Percentiles rank a stretch among this genome's conserved stretches.
These are phyloP conservation scores for Noctua fimbriata DNA, from an alignment of 2,888 invertebrate species.

Conservation along the genomic window DNA sequence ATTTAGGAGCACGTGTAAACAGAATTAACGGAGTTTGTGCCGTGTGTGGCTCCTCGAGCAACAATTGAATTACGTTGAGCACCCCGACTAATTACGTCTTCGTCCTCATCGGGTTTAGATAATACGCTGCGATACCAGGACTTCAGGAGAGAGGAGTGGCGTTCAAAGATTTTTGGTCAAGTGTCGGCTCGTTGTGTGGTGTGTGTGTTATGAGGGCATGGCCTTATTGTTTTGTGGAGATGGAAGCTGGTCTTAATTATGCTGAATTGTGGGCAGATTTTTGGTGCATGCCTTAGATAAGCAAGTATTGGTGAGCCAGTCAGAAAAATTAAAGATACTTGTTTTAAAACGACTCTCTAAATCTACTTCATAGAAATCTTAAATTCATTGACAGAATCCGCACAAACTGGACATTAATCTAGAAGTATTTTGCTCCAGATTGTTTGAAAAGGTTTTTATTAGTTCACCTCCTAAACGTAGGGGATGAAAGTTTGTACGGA, in stretches of 20 bases:
- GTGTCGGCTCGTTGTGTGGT: constrained; percentile 26
- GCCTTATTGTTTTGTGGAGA: neutral
- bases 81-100: constrained; percentile 63
- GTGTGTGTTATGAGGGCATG: neutral
- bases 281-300: neutral
- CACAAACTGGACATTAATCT: neutral
- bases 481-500: neutral
- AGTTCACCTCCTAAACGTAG: neutral
- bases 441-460: neutral
- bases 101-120: constrained; percentile 58
- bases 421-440: neutral
- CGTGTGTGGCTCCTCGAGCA: constrained; percentile 64
- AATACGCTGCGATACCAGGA: constrained; percentile 43
- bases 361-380: neutral
- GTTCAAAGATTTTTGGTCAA: constrained; percentile 55
- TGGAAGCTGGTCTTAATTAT: neutral
- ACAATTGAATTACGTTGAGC: constrained; percentile 68
- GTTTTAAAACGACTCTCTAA: neutral
- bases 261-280: neutral
- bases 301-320: neutral
- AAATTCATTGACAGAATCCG: neutral
- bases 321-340: neutral
- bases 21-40: constrained; percentile 69
- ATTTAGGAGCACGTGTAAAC: constrained; percentile 67
- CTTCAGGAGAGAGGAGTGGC: constrained; percentile 20